Conservation (phyloP, 2,797 vertebrate genomes). For the Pangasius larnaudii region DNA sequence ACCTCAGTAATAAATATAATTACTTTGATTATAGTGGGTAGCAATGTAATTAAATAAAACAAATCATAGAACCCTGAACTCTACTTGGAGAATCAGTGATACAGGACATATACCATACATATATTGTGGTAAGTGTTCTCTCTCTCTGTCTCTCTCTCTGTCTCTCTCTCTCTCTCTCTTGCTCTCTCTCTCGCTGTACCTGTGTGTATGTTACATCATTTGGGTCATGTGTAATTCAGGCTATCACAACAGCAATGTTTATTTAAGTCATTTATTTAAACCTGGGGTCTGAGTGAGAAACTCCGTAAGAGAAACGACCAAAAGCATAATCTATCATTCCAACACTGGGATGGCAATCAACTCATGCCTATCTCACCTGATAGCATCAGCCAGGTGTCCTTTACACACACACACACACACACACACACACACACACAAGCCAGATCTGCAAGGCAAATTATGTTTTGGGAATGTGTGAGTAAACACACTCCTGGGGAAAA, state of each 20-base stretch:
- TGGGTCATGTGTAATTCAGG: conserved; percentile 1
- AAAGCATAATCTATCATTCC: conserved; percentile 62
- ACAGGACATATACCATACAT: not conserved
- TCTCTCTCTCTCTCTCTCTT: not conserved
- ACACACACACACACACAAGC: not conserved
- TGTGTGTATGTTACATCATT: conserved; percentile 8
- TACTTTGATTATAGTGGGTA: not conserved
- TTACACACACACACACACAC: conserved; percentile 32
- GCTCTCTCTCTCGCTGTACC: not conserved
- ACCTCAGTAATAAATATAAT: not conserved
- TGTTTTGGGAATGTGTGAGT: conserved; percentile 46
- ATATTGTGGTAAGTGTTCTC: not conserved
- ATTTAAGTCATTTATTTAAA: conserved; percentile 49
- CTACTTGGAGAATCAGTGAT: not conserved
- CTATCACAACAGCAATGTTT: conserved; percentile 28
- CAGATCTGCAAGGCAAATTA: conserved; percentile 41
- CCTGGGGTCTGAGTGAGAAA: conserved; percentile 45
- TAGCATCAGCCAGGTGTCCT: conserved; percentile 62
- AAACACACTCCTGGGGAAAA: conserved; percentile 30
- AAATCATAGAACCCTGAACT: not conserved
- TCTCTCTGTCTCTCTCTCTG: not conserved
- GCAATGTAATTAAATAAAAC: not conserved
- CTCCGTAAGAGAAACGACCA: conserved; percentile 50
- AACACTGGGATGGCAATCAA: conserved; percentile 55
- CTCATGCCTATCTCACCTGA: conserved; percentile 61